Conservation (phyloP, 2,888 invertebrate species). For the Drosophila recens region DNA sequence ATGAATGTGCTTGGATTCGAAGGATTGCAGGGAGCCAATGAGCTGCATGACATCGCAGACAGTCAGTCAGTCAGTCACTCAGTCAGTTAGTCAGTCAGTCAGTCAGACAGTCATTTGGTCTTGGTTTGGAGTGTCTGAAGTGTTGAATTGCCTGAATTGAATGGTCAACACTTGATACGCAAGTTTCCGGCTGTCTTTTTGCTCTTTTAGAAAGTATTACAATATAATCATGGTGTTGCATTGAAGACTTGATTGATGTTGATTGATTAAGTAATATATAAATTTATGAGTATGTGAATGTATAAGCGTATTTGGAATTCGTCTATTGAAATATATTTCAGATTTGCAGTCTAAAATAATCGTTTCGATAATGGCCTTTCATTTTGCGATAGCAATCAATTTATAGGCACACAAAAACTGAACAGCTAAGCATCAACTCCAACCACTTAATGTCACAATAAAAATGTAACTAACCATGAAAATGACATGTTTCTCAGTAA, state of each 20-base stretch:
- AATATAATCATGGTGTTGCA: not conserved
- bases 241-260: not conserved
- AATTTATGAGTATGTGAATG: no score
- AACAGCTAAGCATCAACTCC: constrained; percentile 41
- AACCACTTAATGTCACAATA: constrained; percentile 81
- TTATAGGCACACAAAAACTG: constrained; percentile 58
- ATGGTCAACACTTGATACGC: constrained; percentile 51
- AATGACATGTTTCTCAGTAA: constrained; percentile 81
- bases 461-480: constrained; percentile 83
- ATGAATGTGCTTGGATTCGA: constrained; percentile 53
- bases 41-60: constrained; percentile 61
- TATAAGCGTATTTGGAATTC: constrained; percentile 3
- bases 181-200: constrained; percentile 23
- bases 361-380: constrained; percentile 49
- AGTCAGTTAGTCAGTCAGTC: no score
- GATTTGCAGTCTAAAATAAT: constrained; percentile 21
- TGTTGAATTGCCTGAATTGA: constrained; percentile 57
- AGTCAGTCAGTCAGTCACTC: constrained; percentile 21
- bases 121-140: constrained; percentile 39
- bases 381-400: constrained; percentile 74
- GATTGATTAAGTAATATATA: not conserved
- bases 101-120: not conserved
- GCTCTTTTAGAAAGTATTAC: not conserved
- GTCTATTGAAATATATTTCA: constrained; percentile 5
- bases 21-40: constrained; percentile 56